phyloP scores from a whole-genome alignment of 2,797 vertebrate species.

The Huso huso region DNA sequence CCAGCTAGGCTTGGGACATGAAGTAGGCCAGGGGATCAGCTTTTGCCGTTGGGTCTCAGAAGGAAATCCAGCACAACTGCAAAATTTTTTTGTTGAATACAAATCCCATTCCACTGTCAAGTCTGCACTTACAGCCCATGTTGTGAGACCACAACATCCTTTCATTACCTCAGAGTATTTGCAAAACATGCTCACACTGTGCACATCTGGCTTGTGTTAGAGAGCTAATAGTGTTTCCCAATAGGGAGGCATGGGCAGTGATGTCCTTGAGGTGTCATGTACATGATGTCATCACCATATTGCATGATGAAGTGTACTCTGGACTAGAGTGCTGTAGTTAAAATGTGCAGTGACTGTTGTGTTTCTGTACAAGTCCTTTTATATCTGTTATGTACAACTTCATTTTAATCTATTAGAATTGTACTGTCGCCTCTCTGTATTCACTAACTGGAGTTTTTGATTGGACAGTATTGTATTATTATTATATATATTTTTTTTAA shows the following conservation, averaged over 20 bases:
- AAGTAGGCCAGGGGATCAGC: neutral
- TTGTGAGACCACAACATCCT: conserved; percentile 11
- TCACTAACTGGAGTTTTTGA: too few species aligned
- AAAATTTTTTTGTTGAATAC: conserved; percentile 5
- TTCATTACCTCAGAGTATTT: neutral
- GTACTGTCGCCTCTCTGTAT: too few species aligned
- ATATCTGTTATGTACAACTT: too few species aligned
- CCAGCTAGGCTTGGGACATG: neutral
- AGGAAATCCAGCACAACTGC: conserved; percentile 4
- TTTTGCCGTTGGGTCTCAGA: conserved; percentile 2
- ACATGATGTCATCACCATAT: neutral
- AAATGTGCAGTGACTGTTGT: too few species aligned
- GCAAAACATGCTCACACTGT: neutral
- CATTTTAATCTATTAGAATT: too few species aligned
- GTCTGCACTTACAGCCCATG: neutral
- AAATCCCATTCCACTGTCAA: neutral
- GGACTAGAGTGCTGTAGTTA: too few species aligned
- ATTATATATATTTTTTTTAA: too few species aligned
- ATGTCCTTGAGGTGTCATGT: neutral
- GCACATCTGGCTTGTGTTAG: neutral
- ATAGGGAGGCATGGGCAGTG: neutral
- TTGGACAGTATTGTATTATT: too few species aligned
- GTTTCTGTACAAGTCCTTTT: too few species aligned
- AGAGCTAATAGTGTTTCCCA: conserved; percentile 1
- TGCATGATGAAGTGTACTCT: neutral